Conservation (phyloP, 92 coral and sea anemone species). For the Heteractis magnifica region DNA sequence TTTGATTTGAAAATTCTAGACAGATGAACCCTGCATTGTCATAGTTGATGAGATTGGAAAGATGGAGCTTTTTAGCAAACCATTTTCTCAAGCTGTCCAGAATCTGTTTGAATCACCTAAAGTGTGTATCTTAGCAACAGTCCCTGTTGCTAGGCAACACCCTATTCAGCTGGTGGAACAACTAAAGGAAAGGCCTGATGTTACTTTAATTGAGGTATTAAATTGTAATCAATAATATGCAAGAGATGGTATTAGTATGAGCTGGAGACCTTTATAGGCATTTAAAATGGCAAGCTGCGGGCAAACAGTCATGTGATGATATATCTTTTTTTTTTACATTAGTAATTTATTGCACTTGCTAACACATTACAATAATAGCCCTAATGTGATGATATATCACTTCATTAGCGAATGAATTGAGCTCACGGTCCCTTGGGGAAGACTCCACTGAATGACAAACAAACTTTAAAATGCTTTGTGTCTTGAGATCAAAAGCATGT, state of each 20-base stretch:
- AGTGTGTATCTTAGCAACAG: slow-evolving; percentile 71
- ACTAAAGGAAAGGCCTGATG: slow-evolving; percentile 65
- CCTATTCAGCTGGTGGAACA: slow-evolving; percentile 78
- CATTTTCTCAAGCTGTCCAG: slow-evolving; percentile 62
- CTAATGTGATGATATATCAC: background rate
- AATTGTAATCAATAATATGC: no score
- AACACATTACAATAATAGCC: no score
- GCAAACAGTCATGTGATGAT: no score
- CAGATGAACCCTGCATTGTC: slow-evolving; percentile 24
- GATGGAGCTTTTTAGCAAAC: slow-evolving; percentile 86
- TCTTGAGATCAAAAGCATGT: no score
- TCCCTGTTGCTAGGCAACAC: slow-evolving; percentile 74
- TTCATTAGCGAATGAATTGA: background rate
- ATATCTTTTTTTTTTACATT: background rate
- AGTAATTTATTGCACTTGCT: background rate
- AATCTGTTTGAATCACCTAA: slow-evolving; percentile 55
- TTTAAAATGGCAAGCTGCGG: no score
- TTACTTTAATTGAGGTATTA: slow-evolving; percentile 67
- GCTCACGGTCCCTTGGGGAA: no score
- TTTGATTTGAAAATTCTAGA: background rate
- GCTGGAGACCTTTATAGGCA: no score
- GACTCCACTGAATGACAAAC: no score
- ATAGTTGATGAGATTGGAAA: slow-evolving; percentile 89
- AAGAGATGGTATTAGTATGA: no score
- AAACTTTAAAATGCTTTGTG: no score